Evolutionary conservation across 2,797 vertebrate genomes (phyloP).

Genomic region (Tympanoctomys barrerae): DNA sequence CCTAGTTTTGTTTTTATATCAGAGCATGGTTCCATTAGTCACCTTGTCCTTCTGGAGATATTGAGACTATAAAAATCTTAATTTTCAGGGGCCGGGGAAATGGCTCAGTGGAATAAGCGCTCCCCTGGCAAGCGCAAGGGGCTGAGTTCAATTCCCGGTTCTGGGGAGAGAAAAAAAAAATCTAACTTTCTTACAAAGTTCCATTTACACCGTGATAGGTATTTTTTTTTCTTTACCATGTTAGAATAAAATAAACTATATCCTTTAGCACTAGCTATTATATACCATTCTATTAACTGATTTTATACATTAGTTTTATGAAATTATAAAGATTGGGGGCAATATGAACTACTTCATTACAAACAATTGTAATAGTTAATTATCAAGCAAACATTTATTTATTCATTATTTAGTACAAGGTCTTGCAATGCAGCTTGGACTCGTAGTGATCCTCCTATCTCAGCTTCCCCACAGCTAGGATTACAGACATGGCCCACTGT

Average conservation of each 20-base stretch:
- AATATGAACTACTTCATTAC: neutral
- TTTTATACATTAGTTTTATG: neutral
- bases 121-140: too few species aligned
- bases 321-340: neutral
- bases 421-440: too few species aligned
- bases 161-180: too few species aligned
- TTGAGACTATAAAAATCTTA: neutral
- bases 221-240: neutral
- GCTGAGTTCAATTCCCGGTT: too few species aligned
- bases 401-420: too few species aligned
- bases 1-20: neutral
- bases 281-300: neutral
- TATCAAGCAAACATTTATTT: neutral
- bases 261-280: neutral
- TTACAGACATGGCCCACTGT: too few species aligned
- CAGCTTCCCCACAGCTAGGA: too few species aligned
- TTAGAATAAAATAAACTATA: slow-evolving; percentile 5
- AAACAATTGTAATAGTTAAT: neutral
- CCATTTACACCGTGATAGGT: neutral
- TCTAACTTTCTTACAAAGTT: slow-evolving; percentile 18
- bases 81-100: too few species aligned
- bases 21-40: neutral
- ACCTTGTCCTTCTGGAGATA: neutral
- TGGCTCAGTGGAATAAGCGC: too few species aligned
- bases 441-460: too few species aligned